Evolutionary conservation across 2,797 vertebrate species (phyloP), one percentile per base, ranked within the genome.

Genomic region (Gymnoscopelus microlampas): DNA sequence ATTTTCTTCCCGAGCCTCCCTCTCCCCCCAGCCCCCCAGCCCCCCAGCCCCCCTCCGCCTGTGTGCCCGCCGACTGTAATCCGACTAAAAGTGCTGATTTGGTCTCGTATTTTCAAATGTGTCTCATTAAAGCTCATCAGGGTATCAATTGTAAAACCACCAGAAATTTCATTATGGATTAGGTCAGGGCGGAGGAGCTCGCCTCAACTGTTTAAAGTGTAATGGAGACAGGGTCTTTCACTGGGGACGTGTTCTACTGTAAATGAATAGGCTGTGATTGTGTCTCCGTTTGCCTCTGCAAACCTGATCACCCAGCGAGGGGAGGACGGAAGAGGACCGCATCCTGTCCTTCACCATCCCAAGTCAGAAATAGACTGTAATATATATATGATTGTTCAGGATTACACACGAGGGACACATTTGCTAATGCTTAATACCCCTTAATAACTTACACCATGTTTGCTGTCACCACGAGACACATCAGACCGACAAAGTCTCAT

Each of bases 91-190:
- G 77, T 83, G 86, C 86, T 86, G 85, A 85, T 84, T 83, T 81
- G 56, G 57, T 58, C 77, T 83, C 65, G 76, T 85, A 78, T 83
- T 80, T 78, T 76, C 50, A 71, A 85, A 86, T 83, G 80, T 62
- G 60, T 80, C 83, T 78, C 85, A 87, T 89, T 85, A 85, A 87
- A 85, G 81, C 82, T 85, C 68, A 88, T 91, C 79, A 80, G 81
- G 71, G 71, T 79, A 82, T 86, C 79, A 84, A 77, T 68, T 82
- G 77, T 71, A 76, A 79, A 86, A 80, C 60, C 35, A 2, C 63
- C 69, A 66, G 69, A 67, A 83, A 79, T 87, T 68, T 84, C 79
- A 85, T 83, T 82, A 83, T 82, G 68, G 79, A 87, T 81, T 66
- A 48, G 51, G 39, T 8, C 39, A 44, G 39, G 7, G 39, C 26